Base-by-base conservation (phyloP, 2,113 vertebrate species). In the Ailuropoda melanoleuca region DNA sequence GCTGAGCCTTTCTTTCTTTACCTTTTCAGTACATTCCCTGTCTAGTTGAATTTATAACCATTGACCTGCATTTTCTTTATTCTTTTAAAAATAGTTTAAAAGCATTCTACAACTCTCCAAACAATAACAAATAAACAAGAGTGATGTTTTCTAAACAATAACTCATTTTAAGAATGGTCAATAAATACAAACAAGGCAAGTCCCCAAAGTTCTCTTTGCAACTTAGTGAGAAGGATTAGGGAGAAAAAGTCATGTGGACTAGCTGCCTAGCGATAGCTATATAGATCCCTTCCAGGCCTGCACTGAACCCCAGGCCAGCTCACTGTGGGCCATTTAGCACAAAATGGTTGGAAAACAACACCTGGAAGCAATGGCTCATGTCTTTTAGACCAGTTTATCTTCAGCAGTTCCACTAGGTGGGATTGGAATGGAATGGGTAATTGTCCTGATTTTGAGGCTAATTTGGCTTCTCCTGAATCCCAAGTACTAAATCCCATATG, bases 131-230 rank as follows among this genome's bases (percentile, higher is more conserved):
- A 6, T 68, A 88, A 96, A 92, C 93, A 95, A 89, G 78, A 88
- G 19, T 75, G 93, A 93, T 90, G 78, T 53, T 95, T 87, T 87
- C 64, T 93, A 88, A 94, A 92, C 95, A 97, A 96, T 91, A 97
- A 97, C 37, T 98, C 95, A 97, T 96, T 97, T 97, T 95, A 68
- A 53, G 96, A 98, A 80, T 85, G 48, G 37, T 92, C 97, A 90
- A 93, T 97, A 98, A 93, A 96, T 96, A 96, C 75, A 97, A 96
- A 97, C 39, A 93, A 93, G 50, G 60, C 15, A 96, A 82, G 48
- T 96, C 53, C 81, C 95, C 12, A 58, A 97, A 95, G 80, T 95
- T 95, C 14, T 70, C 56, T 83, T 75, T 86, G 26, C 8, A 96
- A 53, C 12, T 58, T 90, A 64, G 37, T 78, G 62, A 94, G 43